Evolutionary conservation across 2,113 vertebrate species (phyloP).

Genomic region (Neotoma lepida): DNA sequence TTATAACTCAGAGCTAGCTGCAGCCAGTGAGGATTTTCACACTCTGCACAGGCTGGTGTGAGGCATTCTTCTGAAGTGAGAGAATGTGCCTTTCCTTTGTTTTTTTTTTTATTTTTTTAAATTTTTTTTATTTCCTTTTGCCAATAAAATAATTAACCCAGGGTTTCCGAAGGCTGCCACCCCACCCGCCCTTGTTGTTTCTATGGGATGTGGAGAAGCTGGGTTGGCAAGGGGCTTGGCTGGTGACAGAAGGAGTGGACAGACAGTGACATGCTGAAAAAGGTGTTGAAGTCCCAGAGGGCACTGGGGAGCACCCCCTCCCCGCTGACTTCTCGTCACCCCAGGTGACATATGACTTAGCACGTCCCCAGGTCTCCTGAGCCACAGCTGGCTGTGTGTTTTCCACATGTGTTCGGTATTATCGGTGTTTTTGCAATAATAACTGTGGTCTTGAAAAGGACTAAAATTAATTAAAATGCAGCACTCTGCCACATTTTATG

Average conservation of each 20-base stretch:
- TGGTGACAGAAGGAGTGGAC: not conserved
- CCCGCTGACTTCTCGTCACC: constrained; percentile 55
- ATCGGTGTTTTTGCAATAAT: constrained; percentile 75
- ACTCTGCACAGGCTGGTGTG: constrained; percentile 73
- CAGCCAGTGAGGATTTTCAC: constrained; percentile 73
- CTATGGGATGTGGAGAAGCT: not conserved
- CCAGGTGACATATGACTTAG: constrained; percentile 68
- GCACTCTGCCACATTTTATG: constrained; percentile 41
- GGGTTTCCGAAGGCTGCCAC: constrained; percentile 48
- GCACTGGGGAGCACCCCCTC: not conserved
- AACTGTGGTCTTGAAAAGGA: constrained; percentile 70
- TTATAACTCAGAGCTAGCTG: constrained; percentile 80
- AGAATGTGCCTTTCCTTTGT: constrained; percentile 44
- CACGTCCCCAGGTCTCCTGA: constrained; percentile 58
- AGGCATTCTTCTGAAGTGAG: constrained; percentile 80
- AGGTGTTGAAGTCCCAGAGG: not conserved
- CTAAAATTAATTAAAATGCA: constrained; percentile 77
- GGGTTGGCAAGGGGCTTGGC: not conserved
- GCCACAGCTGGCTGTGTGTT: constrained; percentile 46
- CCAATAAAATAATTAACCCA: constrained; percentile 70
- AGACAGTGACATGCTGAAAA: not conserved
- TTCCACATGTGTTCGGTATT: constrained; percentile 78
- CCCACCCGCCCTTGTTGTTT: not conserved
- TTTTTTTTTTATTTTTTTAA: too few relatives aligned
- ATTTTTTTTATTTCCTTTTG: not conserved